These are phyloP conservation scores for Marmota flaviventris DNA, from an alignment of 2,113 vertebrate genomes.

Conservation along the genomic window DNA sequence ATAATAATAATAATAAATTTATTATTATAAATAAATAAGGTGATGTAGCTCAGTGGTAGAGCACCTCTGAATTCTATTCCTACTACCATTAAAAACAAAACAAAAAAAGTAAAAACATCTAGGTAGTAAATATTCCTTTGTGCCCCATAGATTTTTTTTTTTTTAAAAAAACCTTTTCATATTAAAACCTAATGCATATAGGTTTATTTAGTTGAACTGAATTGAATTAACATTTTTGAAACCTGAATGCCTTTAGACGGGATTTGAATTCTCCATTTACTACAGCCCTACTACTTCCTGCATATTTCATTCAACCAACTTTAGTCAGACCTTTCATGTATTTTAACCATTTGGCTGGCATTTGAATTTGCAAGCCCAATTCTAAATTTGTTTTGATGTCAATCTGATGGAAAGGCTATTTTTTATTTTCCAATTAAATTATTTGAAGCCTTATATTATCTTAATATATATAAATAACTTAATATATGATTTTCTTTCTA, in stretches of 20 bases:
- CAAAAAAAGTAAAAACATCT: background rate
- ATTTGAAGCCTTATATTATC: background rate
- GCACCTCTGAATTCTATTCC: no score
- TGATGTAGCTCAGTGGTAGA: no score
- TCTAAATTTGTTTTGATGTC: background rate
- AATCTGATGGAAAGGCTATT: background rate
- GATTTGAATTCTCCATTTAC: background rate
- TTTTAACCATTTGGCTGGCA: background rate
- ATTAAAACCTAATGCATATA: background rate
- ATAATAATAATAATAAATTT: no score
- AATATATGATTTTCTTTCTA: background rate
- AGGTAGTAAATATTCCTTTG: background rate
- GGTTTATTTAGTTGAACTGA: background rate
- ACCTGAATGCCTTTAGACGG: background rate
- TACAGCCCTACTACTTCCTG: background rate
- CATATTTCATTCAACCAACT: background rate
- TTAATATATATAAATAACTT: background rate
- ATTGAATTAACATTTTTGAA: background rate
- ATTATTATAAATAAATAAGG: no score
- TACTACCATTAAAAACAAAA: no score
- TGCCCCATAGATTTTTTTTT: background rate
- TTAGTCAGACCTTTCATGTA: background rate
- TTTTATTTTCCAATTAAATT: background rate
- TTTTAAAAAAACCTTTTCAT: background rate
- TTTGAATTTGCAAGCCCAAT: background rate